Evolutionary conservation across 2,888 invertebrate species (phyloP).

Genomic region (Acrobasis consociella): DNA sequence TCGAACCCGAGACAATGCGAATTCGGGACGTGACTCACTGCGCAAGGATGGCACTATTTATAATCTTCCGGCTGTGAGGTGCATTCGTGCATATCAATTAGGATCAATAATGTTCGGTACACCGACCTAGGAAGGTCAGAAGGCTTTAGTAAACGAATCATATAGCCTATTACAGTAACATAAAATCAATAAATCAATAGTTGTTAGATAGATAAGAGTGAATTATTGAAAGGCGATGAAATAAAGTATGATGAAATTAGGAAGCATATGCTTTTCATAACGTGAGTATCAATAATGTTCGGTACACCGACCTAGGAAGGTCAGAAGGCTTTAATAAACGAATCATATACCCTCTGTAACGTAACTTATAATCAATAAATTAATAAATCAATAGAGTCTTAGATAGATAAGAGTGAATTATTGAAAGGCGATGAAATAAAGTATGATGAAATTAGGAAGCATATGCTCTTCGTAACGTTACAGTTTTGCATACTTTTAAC

Average conservation of each 20-base stretch:
- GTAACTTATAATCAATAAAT: too few species aligned
- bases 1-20: constrained; percentile 42
- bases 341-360: background rate
- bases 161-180: background rate
- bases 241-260: too few species aligned
- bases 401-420: too few species aligned
- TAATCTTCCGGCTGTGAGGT: constrained; percentile 42
- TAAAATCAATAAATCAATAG: too few species aligned
- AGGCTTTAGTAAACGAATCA: background rate
- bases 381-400: too few species aligned
- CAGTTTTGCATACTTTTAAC: too few species aligned
- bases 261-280: too few species aligned
- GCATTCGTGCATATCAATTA: constrained; percentile 53
- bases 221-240: too few species aligned
- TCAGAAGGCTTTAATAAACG: background rate
- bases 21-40: constrained; percentile 44
- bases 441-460: too few species aligned
- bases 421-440: too few species aligned
- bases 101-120: constrained; percentile 6
- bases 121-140: constrained; percentile 14
- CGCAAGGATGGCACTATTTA: constrained; percentile 41
- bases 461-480: too few species aligned
- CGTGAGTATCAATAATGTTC: constrained; percentile 5
- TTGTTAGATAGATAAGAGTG: too few species aligned
- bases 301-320: constrained; percentile 18